Conservation (phyloP, 1,140 invertebrate genomes). For the Gonioctena quinquepunctata region DNA sequence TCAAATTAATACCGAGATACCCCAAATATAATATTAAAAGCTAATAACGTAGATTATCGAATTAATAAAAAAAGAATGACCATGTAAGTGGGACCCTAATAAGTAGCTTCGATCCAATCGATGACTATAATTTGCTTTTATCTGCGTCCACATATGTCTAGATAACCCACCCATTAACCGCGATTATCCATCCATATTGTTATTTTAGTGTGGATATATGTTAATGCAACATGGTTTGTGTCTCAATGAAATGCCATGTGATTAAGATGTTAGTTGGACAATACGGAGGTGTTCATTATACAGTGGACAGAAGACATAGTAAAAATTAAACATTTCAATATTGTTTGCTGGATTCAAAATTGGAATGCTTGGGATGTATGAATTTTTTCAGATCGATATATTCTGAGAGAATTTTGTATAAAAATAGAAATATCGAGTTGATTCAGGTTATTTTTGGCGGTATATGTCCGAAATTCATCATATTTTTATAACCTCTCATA, state of each 20-base stretch:
- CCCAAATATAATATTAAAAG: constrained; percentile 29
- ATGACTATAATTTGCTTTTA: constrained; percentile 44
- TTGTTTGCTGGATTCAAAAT: no score
- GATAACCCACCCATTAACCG: constrained; percentile 36
- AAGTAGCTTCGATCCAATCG: constrained; percentile 37
- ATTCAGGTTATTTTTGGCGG: no score
- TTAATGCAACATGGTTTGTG: constrained; percentile 18
- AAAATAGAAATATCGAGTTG: no score
- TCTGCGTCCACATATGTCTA: constrained; percentile 36
- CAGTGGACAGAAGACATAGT: no score
- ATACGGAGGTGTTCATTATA: not conserved
- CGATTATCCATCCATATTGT: constrained; percentile 42
- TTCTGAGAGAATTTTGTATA: no score
- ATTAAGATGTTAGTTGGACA: not conserved
- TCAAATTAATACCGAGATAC: constrained; percentile 14
- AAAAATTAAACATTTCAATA: no score
- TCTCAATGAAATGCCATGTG: not conserved
- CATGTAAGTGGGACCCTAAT: constrained; percentile 38
- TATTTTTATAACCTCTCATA: no score
- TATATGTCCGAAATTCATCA: no score
- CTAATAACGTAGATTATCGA: constrained; percentile 37
- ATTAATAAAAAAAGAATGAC: constrained; percentile 34
- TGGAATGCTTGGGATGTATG: no score
- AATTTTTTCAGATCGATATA: no score
- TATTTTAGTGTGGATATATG: constrained; percentile 39